phyloP scores from a whole-genome alignment of 2,113 vertebrate species.

The Pachypanchax playfairii region DNA sequence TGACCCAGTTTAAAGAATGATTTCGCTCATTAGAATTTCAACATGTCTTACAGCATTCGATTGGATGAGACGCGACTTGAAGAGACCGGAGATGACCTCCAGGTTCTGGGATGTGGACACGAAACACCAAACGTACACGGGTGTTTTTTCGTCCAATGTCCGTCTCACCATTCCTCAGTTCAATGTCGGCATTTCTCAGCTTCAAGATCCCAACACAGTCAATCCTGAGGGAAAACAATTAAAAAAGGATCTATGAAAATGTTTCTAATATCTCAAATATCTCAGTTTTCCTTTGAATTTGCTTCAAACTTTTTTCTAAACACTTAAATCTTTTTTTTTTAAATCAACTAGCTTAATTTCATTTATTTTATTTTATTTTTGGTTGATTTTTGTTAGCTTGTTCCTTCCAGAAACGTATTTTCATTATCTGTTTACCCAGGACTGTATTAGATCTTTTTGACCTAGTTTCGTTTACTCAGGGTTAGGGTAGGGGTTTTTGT shows the following conservation, averaged over 20 bases:
- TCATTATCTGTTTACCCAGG: no score
- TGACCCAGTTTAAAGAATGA: neutral
- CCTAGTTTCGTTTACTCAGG: neutral
- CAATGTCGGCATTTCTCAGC: slow-evolving; percentile 93
- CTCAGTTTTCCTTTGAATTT: rapidly evolving
- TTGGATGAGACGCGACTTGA: slow-evolving; percentile 90
- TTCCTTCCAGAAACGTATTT: no score
- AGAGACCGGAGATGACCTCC: slow-evolving; percentile 84
- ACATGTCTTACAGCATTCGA: slow-evolving; percentile 93
- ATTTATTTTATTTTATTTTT: no score
- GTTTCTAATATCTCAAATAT: neutral
- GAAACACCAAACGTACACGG: slow-evolving; percentile 91
- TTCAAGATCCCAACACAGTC: slow-evolving; percentile 97
- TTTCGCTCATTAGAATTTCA: neutral
- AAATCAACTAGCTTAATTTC: no score
- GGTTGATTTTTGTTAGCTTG: no score
- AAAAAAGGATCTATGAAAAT: neutral
- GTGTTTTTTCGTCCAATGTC: slow-evolving; percentile 98
- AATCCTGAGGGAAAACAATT: slow-evolving; percentile 84
- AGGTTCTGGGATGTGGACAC: slow-evolving; percentile 89
- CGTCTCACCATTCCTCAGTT: slow-evolving; percentile 93
- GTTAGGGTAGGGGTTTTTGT: neutral
- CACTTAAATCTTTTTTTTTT: neutral
- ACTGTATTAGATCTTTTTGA: no score
- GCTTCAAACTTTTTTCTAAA: no score